A percentile compares a stretch with the other conserved stretches of the same genome.
These are phyloP conservation scores for Lates japonicus DNA, from an alignment of 2,797 vertebrate species.

Conservation along the genomic window DNA sequence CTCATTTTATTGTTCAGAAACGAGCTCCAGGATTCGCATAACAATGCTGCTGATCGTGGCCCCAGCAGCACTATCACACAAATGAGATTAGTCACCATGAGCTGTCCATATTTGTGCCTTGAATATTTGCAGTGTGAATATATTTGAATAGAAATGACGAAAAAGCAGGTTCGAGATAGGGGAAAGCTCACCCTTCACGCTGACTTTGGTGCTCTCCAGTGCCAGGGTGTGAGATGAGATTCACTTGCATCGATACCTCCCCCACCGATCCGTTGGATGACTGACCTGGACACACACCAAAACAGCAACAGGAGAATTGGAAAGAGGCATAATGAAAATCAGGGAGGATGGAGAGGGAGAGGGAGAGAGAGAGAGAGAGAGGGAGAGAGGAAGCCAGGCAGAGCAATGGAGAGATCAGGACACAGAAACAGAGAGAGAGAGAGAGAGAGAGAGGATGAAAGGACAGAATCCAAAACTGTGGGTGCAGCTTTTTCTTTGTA, in stretches of 20 bases:
- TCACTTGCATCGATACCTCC: constrained; percentile 95
- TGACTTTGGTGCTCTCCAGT: constrained; percentile 98
- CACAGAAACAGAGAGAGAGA: background rate
- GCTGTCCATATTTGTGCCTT: constrained; percentile 26
- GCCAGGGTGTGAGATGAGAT: constrained; percentile 93
- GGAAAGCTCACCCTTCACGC: constrained; percentile 87
- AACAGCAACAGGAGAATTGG: constrained; percentile 74
- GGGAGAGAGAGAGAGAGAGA: too few species aligned
- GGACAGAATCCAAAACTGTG: constrained; percentile 50
- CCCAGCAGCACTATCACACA: background rate
- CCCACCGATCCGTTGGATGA: constrained; percentile 92
- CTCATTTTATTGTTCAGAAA: constrained; percentile 17
- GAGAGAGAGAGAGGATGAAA: constrained; percentile 18
- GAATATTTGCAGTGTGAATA: constrained; percentile 35
- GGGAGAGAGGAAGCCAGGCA: constrained; percentile 22
- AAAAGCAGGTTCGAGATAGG: constrained; percentile 23
- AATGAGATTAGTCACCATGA: constrained; percentile 14
- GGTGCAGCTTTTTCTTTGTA: constrained; percentile 23
- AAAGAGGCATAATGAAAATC: constrained; percentile 61
- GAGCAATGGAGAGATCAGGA: constrained; percentile 33
- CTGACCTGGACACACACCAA: constrained; percentile 87
- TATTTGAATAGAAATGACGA: constrained; percentile 42
- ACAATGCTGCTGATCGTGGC: background rate
- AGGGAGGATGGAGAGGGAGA: constrained; percentile 26
- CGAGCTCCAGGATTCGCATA: background rate